phyloP scores from a whole-genome alignment of 2,113 vertebrate species.

The Pseudorasbora parva region DNA sequence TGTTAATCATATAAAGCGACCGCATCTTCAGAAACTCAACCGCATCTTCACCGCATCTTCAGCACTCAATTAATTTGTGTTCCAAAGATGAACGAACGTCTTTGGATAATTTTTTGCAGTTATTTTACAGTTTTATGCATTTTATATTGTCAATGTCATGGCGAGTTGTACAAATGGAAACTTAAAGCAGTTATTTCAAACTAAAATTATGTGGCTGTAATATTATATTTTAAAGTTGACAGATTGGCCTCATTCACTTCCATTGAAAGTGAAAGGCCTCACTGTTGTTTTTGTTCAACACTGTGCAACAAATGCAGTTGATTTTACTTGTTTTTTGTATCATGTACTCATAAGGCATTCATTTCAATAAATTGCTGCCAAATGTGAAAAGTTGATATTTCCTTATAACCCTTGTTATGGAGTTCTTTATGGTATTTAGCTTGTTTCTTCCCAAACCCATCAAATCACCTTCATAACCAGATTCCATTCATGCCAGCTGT shows the following conservation, averaged over 20 bases:
- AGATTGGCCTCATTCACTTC: background rate
- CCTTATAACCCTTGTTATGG: constrained; percentile 19
- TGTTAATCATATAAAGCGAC: too few species aligned
- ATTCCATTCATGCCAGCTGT: constrained; percentile 73
- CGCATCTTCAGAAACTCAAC: too few species aligned
- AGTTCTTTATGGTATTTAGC: background rate
- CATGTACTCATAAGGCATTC: constrained; percentile 8
- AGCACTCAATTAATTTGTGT: too few species aligned
- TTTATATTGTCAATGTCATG: too few species aligned
- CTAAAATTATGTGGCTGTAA: too few species aligned
- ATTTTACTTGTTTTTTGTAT: background rate
- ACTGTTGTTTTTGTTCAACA: background rate
- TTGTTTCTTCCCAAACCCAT: constrained; percentile 54
- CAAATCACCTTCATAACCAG: constrained; percentile 65
- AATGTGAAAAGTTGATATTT: constrained; percentile 64
- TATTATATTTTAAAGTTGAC: too few species aligned
- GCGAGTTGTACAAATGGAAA: too few species aligned
- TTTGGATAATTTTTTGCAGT: background rate
- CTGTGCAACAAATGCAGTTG: background rate
- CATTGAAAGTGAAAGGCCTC: background rate
- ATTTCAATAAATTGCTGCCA: constrained; percentile 72
- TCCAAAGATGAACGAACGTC: too few species aligned
- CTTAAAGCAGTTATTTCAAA: too few species aligned
- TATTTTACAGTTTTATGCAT: background rate
- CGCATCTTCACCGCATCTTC: too few species aligned